Evolutionary conservation across 2,888 invertebrate genomes (phyloP), one percentile per base, ranked within the genome.

Genomic region (Cephus nigrinus): DNA sequence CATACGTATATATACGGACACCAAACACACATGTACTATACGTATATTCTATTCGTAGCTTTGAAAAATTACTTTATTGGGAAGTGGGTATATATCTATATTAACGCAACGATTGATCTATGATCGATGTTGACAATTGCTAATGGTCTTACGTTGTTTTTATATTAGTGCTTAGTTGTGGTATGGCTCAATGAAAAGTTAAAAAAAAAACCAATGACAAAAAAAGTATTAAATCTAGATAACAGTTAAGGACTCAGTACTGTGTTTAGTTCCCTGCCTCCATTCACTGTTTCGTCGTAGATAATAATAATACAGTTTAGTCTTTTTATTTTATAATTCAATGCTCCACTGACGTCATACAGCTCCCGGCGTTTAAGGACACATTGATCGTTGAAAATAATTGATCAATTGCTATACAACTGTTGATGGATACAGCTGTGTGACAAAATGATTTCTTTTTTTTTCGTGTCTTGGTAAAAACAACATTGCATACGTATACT

Each of bases 361-460:
- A 78, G 78, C 78, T 78, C 78, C 78, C 75, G 73, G 75, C 75
- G 78, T 75, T 78, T 78, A 40, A 75, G 23, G 75, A 71, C 71
- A 55, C 55, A 55, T 55, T 55, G 55, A 55, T 23, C 23, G 23
- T 23, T 9, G 2, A 23, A 23, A 9, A 9, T 23, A 55, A 55
- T 55, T 23, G 55, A 23, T 55, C 55, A 23, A 5, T 55, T 55
- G 55, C 55, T 9, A 55, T 55, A 23, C 55, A 55, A 55, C 55
- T 40, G 40, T 40, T 15, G 23, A 23, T 40, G 23, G 40, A 55
- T 2, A 55, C 23, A 23, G 55, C 23, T 23, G 23, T 55, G 55
- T 9, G 23, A 55, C 55, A 55, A 55, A 55, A 55, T 55, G 9
- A 40, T 55, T 55, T 9, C 5, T 55, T 23, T 23, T 9, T 55